Percentiles rank a stretch among this genome's conserved stretches.
phyloP scores from a whole-genome alignment of 1,140 invertebrate genomes.

The Drosophila subobscura region DNA sequence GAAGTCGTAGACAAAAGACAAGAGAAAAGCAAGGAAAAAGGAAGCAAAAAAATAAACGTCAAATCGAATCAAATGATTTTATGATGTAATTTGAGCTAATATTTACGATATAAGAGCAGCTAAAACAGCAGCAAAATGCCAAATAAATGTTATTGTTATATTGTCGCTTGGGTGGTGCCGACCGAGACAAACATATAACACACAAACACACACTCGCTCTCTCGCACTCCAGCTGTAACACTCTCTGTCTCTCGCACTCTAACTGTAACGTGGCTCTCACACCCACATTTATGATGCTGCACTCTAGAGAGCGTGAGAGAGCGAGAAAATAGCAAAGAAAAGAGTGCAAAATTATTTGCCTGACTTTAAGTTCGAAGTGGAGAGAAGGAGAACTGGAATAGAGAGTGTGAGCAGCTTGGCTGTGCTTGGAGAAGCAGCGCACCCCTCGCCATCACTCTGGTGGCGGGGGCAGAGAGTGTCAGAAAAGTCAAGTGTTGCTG shows the following conservation, averaged over 20 bases:
- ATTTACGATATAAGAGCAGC: conserved; percentile 83
- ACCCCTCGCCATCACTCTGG: too few species aligned
- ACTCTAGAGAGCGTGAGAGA: conserved; percentile 1
- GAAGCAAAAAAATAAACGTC: conserved; percentile 76
- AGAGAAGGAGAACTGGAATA: conserved; percentile 6
- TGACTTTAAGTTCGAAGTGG: conserved; percentile 56
- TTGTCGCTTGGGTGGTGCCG: conserved; percentile 77
- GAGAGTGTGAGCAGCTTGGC: background rate
- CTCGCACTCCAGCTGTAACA: background rate
- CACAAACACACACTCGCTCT: background rate
- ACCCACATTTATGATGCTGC: conserved; percentile 72
- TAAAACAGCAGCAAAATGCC: conserved; percentile 83
- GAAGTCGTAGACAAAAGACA: background rate
- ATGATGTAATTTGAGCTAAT: conserved; percentile 83
- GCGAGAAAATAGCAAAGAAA: conserved; percentile 37
- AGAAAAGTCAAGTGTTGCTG: conserved; percentile 63
- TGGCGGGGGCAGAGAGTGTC: conserved; percentile 46
- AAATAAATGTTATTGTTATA: conserved; percentile 83
- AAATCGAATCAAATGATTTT: conserved; percentile 84
- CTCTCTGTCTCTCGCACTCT: background rate
- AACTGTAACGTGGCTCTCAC: background rate
- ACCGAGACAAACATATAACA: conserved; percentile 46
- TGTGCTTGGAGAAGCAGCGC: too few species aligned
- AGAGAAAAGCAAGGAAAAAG: conserved; percentile 27
- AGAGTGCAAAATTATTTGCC: conserved; percentile 42